Evolutionary conservation across 2,113 vertebrate species (phyloP).

Genomic region (Nothobranchius furzeri): DNA sequence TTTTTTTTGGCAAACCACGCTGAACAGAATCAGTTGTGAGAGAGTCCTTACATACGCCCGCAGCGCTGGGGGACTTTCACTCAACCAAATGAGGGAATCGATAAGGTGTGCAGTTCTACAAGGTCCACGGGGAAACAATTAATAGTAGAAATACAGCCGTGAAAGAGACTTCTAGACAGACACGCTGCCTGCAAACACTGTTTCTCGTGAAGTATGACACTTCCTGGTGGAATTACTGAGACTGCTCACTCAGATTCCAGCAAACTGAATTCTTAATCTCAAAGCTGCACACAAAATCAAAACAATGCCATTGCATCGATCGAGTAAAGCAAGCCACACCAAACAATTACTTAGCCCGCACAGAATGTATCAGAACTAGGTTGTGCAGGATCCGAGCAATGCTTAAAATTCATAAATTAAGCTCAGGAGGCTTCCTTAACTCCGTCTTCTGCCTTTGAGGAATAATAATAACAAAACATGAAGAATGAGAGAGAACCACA

Average conservation of each 20-base stretch:
- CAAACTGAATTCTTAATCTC: constrained; percentile 10
- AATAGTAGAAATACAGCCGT: constrained; percentile 46
- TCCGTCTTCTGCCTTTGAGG: constrained; percentile 61
- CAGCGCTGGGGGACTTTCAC: constrained; percentile 38
- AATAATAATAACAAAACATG: constrained; percentile 62
- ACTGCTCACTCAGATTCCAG: neutral
- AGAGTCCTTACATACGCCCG: constrained; percentile 21
- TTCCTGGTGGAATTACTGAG: constrained; percentile 9
- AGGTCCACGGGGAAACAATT: constrained; percentile 68
- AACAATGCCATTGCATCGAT: constrained; percentile 49
- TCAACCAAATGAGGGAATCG: constrained; percentile 62
- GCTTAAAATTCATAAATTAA: constrained; percentile 74
- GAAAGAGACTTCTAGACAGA: constrained; percentile 35
- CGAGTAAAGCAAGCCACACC: constrained; percentile 43
- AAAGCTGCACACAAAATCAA: constrained; percentile 35
- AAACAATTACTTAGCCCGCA: constrained; percentile 58
- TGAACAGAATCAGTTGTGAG: constrained; percentile 28
- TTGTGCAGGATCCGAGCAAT: constrained; percentile 35
- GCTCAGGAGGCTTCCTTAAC: constrained; percentile 70
- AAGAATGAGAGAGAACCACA: constrained; percentile 39
- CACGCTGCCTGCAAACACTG: constrained; percentile 6
- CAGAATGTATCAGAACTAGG: constrained; percentile 40
- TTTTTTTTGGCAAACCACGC: constrained; percentile 26
- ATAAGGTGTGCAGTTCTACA: constrained; percentile 53
- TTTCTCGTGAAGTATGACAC: constrained; percentile 21